Base-by-base conservation (phyloP, 2,888 invertebrate species). In the Nomada hirtipes region DNA sequence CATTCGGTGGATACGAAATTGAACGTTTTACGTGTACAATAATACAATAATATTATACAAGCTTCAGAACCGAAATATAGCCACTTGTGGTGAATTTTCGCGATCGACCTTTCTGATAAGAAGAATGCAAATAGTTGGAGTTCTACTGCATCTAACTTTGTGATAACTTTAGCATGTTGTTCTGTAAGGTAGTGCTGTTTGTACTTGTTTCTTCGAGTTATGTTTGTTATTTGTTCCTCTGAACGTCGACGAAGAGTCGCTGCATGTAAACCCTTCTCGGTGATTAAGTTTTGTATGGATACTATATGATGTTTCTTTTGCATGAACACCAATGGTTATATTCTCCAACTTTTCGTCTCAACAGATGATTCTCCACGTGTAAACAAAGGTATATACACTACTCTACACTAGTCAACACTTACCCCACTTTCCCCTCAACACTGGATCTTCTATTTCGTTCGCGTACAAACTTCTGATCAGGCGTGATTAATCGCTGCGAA, bases 251-350 rank as follows among this genome's bases (percentile, higher is more conserved):
- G 47, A 76, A 15, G 53, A 72, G 23, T 50, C 50, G 76, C 44
- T 76, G 82, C 82, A 86, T 74, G 76, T 68, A 57, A 20, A 26
- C 13, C n/a, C 26, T 52, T 81, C 60, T 76, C 64, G 71, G 68
- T 78, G 60, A 72, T 57, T 23, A 53, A 61, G 69, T 76, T 65
- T 76, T 18, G 50, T 55, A 74, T 72, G 63, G 78, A 90, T 92
- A 92, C 90, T 92, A 92, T 81, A 93, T 86, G 88, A 87, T 92
- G 90, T 93, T 93, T 93, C 90, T 93, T 93, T 93, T 93, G 93
- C 93, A 93, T 93, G 93, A 93, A 90, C 91, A 84, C 87, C 93
- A 90, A 90, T 90, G 93, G 91, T 92, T 91, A 78, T 87, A 80
- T 89, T 91, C 89, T 89, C 87, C 92, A 88, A 91, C 92, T 91